A percentile compares a stretch with the other conserved stretches of the same genome.
These are phyloP conservation scores for Nebria brevicollis DNA, from an alignment of 2,888 invertebrate genomes.

Conservation along the genomic window DNA sequence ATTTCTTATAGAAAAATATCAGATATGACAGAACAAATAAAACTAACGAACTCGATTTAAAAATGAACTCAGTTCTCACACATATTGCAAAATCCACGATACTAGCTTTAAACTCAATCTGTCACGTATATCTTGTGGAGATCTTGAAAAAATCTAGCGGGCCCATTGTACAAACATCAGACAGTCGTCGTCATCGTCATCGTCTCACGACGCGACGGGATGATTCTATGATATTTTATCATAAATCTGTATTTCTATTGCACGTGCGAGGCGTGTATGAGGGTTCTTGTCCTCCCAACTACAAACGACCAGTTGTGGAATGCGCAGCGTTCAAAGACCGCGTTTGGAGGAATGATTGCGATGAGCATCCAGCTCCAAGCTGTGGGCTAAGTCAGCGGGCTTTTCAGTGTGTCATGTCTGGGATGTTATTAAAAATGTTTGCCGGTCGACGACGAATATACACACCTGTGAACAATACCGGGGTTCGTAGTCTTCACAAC, in stretches of 20 bases:
- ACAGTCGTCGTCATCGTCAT: conserved; percentile 10
- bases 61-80: conserved; percentile 9
- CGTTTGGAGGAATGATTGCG: not conserved
- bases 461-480: conserved; percentile 14
- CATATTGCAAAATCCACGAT: conserved; percentile 16
- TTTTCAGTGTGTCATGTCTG: conserved; percentile 47
- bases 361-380: conserved; percentile 16
- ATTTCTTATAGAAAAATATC: no score
- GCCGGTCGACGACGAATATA: conserved; percentile 13
- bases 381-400: conserved; percentile 41
- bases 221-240: conserved; percentile 38
- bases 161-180: conserved; percentile 2
- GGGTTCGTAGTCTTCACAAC: not conserved
- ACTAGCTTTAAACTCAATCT: not conserved
- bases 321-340: not conserved
- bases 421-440: conserved; percentile 43
- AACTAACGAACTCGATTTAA: not conserved
- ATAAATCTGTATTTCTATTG: conserved; percentile 43
- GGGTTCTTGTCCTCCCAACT: conserved; percentile 20
- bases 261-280: conserved; percentile 30
- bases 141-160: conserved; percentile 7
- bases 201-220: conserved; percentile 7
- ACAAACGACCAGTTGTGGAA: not conserved
- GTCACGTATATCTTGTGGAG: conserved; percentile 26
- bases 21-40: not conserved